phyloP scores from a whole-genome alignment of 2,113 vertebrate genomes.

The Entomyzon cyanotis region DNA sequence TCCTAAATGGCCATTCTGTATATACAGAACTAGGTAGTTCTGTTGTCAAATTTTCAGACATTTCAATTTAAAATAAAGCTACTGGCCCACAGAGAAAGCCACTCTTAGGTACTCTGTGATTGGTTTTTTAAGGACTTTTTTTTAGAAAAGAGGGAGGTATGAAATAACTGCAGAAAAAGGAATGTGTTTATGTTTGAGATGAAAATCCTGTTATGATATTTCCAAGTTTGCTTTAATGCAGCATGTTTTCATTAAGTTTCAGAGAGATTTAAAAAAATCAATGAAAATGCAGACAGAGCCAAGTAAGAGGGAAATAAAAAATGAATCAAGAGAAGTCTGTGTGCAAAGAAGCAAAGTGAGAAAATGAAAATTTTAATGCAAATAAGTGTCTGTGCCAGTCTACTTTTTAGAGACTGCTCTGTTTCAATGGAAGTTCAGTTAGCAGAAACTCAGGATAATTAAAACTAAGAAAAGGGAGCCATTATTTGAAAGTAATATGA shows the following conservation, averaged over 20 bases:
- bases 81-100: background rate
- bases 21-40: background rate
- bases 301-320: slow-evolving; percentile 3
- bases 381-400: slow-evolving; percentile 1
- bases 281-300: background rate
- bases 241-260: slow-evolving; percentile 2
- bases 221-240: slow-evolving; percentile 8
- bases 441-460: background rate
- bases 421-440: background rate
- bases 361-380: slow-evolving; percentile 32
- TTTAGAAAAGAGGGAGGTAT: background rate
- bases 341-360: background rate
- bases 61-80: background rate
- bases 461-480: slow-evolving; percentile 1
- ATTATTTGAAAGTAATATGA: slow-evolving; percentile 27
- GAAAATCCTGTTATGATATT: background rate
- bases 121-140: background rate
- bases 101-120: background rate
- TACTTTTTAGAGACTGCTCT: background rate
- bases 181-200: slow-evolving; percentile 24
- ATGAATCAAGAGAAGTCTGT: background rate
- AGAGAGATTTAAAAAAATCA: background rate
- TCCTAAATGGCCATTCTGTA: background rate
- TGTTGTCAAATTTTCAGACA: background rate
- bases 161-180: background rate